These are phyloP conservation scores for Chromobotia macracanthus DNA, from an alignment of 2,797 vertebrate species.

Conservation along the genomic window DNA sequence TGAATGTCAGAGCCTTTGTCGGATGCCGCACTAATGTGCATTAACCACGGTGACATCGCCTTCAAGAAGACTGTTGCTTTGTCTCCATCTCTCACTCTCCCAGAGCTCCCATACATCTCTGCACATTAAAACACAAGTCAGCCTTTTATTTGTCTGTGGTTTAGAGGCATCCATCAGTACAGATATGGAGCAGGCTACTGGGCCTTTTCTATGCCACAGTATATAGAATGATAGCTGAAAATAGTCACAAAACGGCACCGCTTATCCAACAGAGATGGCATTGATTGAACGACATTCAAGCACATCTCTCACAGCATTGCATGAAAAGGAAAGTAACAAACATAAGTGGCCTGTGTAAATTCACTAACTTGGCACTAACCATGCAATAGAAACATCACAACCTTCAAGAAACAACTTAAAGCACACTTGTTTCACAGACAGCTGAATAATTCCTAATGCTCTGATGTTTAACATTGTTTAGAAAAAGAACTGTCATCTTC, in stretches of 20 bases:
- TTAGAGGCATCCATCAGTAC: conserved; percentile 45
- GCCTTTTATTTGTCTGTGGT: conserved; percentile 36
- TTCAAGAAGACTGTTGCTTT: conserved; percentile 46
- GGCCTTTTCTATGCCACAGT: neutral
- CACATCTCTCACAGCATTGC: neutral
- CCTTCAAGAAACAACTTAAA: neutral
- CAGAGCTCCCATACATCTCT: conserved; percentile 33
- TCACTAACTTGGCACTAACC: neutral
- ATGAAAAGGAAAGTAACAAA: conserved; percentile 1
- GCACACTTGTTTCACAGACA: too few species aligned
- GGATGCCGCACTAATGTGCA: conserved; percentile 48
- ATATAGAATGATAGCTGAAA: conserved; percentile 35
- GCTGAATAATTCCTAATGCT: too few species aligned
- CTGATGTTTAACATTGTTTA: too few species aligned
- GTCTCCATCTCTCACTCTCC: conserved; percentile 22
- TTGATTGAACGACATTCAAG: neutral
- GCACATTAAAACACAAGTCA: conserved; percentile 44
- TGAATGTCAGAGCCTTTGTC: conserved; percentile 44
- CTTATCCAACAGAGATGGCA: conserved; percentile 14
- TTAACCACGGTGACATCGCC: conserved; percentile 52
- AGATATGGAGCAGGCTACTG: conserved; percentile 19
- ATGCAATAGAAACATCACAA: neutral
- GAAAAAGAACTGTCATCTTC: too few species aligned
- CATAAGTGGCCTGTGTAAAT: neutral
- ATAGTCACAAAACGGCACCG: conserved; percentile 7